A percentile compares a stretch with the other conserved stretches of the same genome.
phyloP scores from a whole-genome alignment of 1,140 invertebrate species.

The Heliconius hermathena region DNA sequence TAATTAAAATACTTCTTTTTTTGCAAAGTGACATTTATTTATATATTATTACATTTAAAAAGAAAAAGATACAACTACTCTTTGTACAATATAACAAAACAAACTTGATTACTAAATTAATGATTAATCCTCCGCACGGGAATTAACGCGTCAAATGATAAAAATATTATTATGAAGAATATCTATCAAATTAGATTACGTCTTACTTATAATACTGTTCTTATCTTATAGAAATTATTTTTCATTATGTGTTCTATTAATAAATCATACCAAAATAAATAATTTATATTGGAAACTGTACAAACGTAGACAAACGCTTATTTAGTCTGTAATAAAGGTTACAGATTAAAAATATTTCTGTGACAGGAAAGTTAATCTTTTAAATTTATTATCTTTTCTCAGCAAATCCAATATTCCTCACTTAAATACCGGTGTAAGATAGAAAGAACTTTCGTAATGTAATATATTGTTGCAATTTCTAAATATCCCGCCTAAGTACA shows the following conservation, averaged over 20 bases:
- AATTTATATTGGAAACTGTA: no score
- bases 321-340: no score
- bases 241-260: not conserved
- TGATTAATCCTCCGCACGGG: not conserved
- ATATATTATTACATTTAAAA: no score
- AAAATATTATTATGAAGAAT: conserved; percentile 3
- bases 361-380: not conserved
- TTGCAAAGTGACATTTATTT: no score
- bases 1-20: no score
- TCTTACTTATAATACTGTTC: not conserved
- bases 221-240: not conserved
- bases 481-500: not conserved
- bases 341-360: not conserved
- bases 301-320: no score
- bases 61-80: no score
- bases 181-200: not conserved
- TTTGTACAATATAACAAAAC: no score
- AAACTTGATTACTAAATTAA: not conserved
- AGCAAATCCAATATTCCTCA: not conserved
- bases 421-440: not conserved
- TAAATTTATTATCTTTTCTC: not conserved
- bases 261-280: not conserved
- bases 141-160: not conserved
- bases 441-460: not conserved
- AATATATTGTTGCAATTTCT: conserved; percentile 1